A percentile compares a stretch with the other conserved stretches of the same genome.
phyloP scores from a whole-genome alignment of 2,888 invertebrate genomes.

The Furcula furcula region DNA sequence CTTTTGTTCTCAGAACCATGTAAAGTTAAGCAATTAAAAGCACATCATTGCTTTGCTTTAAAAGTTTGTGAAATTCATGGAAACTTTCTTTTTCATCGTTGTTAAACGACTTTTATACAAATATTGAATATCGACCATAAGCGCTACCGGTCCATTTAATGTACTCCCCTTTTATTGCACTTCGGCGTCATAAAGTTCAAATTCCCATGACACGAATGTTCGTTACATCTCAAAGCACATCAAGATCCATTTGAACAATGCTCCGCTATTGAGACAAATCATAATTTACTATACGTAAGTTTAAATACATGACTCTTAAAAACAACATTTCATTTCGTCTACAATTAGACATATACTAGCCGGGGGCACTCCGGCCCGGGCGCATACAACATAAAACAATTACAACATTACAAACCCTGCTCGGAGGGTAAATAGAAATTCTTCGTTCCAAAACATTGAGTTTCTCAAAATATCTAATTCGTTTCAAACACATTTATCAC shows the following conservation, averaged over 20 bases:
- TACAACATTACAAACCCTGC: slow-evolving; percentile 18
- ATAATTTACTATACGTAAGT: slow-evolving; percentile 2
- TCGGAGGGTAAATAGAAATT: slow-evolving; percentile 25
- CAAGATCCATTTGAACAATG: neutral
- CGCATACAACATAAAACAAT: neutral
- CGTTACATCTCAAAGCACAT: neutral
- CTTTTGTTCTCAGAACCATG: too few relatives aligned
- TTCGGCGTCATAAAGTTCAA: too few relatives aligned
- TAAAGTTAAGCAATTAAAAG: too few relatives aligned
- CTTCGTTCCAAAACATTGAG: slow-evolving; percentile 24
- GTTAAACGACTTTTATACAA: too few relatives aligned
- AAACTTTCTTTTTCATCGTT: too few relatives aligned
- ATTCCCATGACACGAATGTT: neutral
- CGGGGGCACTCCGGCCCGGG: neutral
- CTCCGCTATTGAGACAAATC: slow-evolving; percentile 1
- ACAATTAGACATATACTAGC: neutral
- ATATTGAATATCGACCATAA: neutral
- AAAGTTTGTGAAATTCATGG: too few relatives aligned
- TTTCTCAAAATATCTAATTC: slow-evolving; percentile 28
- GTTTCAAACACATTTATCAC: slow-evolving; percentile 35
- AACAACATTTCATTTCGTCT: neutral
- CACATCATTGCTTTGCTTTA: too few relatives aligned
- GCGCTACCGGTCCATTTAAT: neutral
- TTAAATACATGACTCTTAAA: slow-evolving; percentile 2
- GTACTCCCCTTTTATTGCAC: too few relatives aligned